phyloP scores from a whole-genome alignment of 2,888 invertebrate species.

The Epinotia ramella region DNA sequence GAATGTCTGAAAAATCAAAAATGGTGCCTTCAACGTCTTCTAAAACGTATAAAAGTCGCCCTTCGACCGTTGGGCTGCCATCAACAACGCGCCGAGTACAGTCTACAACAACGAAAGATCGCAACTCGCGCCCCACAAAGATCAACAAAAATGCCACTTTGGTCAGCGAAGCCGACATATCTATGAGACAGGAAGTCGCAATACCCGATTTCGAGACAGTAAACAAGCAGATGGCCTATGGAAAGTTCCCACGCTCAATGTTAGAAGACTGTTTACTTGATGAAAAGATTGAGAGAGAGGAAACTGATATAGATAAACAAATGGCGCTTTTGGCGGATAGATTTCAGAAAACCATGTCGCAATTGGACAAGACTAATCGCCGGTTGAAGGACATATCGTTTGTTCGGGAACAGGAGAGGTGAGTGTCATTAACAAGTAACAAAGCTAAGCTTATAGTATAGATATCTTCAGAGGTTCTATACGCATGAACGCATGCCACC shows the following conservation, averaged over 20 bases:
- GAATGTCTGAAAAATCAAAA: slow-evolving; percentile 71
- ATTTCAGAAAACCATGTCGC: slow-evolving; percentile 74
- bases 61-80: slow-evolving; percentile 55
- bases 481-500: too few relatives aligned
- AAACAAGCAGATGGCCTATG: slow-evolving; percentile 68
- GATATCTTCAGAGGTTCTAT: too few relatives aligned
- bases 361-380: slow-evolving; percentile 76
- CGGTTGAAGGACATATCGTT: slow-evolving; percentile 78
- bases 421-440: slow-evolving; percentile 40
- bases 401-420: slow-evolving; percentile 79
- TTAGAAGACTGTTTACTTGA: slow-evolving; percentile 73
- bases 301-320: slow-evolving; percentile 74
- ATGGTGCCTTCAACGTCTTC: slow-evolving; percentile 56
- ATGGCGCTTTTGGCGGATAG: slow-evolving; percentile 76
- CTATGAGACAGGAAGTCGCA: slow-evolving; percentile 58
- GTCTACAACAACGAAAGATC: slow-evolving; percentile 51
- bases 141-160: slow-evolving; percentile 57
- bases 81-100: slow-evolving; percentile 57
- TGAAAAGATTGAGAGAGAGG: slow-evolving; percentile 73
- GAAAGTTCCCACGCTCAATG: slow-evolving; percentile 70
- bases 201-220: slow-evolving; percentile 66
- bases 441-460: too few relatives aligned
- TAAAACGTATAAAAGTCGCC: slow-evolving; percentile 59
- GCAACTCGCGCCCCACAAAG: slow-evolving; percentile 55
- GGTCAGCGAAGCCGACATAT: slow-evolving; percentile 57